These are phyloP conservation scores for Pseudorhombus dupliciocellatus DNA, from an alignment of 2,113 vertebrate genomes.

Conservation along the genomic window DNA sequence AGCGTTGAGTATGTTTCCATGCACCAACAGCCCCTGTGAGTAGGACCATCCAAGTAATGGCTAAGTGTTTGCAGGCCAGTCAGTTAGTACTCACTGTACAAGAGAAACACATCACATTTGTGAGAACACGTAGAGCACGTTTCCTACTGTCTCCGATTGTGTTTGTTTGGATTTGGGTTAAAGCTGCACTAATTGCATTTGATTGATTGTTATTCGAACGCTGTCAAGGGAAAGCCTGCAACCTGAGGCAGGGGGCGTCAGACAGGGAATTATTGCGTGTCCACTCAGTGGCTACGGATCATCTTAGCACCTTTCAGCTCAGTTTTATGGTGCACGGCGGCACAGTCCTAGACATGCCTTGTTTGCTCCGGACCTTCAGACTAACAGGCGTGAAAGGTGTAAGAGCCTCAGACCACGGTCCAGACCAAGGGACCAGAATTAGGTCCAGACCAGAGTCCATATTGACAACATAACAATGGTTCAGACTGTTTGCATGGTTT, in stretches of 20 bases:
- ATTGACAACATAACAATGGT: too few species aligned
- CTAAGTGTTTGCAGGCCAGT: not conserved
- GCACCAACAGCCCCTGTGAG: conserved; percentile 25
- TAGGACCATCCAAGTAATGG: conserved; percentile 30
- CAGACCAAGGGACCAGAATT: too few species aligned
- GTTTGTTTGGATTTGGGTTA: not conserved
- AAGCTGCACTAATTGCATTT: conserved; percentile 2
- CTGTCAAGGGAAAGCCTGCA: too few species aligned
- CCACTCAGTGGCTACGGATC: not conserved
- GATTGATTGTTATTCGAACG: not conserved
- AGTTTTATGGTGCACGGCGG: too few species aligned
- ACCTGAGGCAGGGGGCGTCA: too few species aligned
- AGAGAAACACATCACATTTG: not conserved
- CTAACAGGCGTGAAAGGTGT: too few species aligned
- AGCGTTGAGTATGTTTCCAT: conserved; percentile 50
- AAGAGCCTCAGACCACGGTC: too few species aligned
- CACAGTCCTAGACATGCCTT: too few species aligned
- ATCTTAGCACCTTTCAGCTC: too few species aligned
- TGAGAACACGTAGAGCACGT: not conserved
- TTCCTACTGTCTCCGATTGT: not conserved
- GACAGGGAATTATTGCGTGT: not conserved
- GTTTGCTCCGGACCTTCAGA: too few species aligned
- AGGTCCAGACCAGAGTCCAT: too few species aligned
- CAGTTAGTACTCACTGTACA: conserved; percentile 1
- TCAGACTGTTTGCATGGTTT: too few species aligned